Evolutionary conservation across 2,888 invertebrate species (phyloP), one percentile per base, ranked within the genome.

Genomic region (Calliscelio sp.): DNA sequence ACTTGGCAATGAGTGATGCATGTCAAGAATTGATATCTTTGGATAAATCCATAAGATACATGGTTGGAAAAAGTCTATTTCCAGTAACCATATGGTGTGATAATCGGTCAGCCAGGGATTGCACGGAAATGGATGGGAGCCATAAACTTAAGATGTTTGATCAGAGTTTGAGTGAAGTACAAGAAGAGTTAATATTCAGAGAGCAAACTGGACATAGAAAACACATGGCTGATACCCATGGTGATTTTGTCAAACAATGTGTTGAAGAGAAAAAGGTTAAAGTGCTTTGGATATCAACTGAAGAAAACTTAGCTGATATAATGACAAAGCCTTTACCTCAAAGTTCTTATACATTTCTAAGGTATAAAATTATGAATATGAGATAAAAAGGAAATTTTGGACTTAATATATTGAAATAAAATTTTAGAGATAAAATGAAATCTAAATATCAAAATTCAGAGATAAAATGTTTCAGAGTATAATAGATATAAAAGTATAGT

Each of bases 231-330:
- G 74, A 84, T 7, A 81, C 81, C 10, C 82, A 85, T 73, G 85
- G 86, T n/a, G 81, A 87, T 46, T 87, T 77, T 66, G 44, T 87
- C 11, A 87, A 87, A 70, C 70, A 75, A 18, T 87, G 87, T 49
- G 84, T 86, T 35, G 70, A 73, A 44, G 71, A 79, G 44, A 66
- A 63, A 25, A 87, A 84, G 68, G 77, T 86, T 18, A 87, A 65
- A 70, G 81, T 86, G 24, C 32, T 28, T 20, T 87, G 85, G 87
- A 80, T 86, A 41, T 28, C 79, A 20, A 79, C 85, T 14, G 68
- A 84, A 25, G 80, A 86, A 38, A 86, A 86, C 41, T 14, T 81
- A 22, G 84, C 81, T 2, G 83, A 87, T 73, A 82, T 85, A 22
- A 61, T 51, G 59, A 70, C 55, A 11, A 77, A 77, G 44, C 75